Conservation (phyloP, 1,140 invertebrate species). For the Drosophila ananassae region DNA sequence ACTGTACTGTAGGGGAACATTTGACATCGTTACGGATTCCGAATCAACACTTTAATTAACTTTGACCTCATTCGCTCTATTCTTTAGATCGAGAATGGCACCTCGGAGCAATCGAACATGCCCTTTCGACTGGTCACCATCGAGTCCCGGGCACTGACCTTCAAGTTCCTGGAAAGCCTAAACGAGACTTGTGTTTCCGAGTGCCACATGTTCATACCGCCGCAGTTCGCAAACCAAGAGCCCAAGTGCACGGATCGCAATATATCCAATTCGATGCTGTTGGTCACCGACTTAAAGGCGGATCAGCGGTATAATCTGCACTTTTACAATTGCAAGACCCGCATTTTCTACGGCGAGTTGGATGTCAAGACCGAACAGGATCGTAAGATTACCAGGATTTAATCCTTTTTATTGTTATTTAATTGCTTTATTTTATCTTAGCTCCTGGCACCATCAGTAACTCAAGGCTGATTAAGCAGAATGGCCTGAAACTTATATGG, state of each 20-base stretch:
- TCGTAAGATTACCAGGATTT: slow-evolving; percentile 53
- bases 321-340: slow-evolving; percentile 74
- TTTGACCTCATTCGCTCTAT: slow-evolving; percentile 9
- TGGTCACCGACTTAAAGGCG: slow-evolving; percentile 62
- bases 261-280: slow-evolving; percentile 67
- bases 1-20: slow-evolving; percentile 70
- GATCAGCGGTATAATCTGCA: slow-evolving; percentile 67
- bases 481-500: slow-evolving; percentile 75
- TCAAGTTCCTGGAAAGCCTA: slow-evolving; percentile 74
- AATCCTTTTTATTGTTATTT: not conserved
- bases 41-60: not conserved
- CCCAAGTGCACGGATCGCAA: slow-evolving; percentile 65
- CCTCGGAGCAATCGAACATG: slow-evolving; percentile 69
- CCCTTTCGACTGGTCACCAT: slow-evolving; percentile 71
- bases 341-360: slow-evolving; percentile 75
- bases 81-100: slow-evolving; percentile 75
- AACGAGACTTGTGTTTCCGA: slow-evolving; percentile 75
- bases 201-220: slow-evolving; percentile 65
- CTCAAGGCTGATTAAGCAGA: slow-evolving; percentile 57
- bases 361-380: slow-evolving; percentile 75
- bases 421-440: not conserved
- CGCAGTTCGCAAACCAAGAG: slow-evolving; percentile 59
- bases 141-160: slow-evolving; percentile 70
- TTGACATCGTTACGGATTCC: not conserved
- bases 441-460: slow-evolving; percentile 79